phyloP scores from a whole-genome alignment of 2,113 vertebrate genomes.

The Oryzias woworae region DNA sequence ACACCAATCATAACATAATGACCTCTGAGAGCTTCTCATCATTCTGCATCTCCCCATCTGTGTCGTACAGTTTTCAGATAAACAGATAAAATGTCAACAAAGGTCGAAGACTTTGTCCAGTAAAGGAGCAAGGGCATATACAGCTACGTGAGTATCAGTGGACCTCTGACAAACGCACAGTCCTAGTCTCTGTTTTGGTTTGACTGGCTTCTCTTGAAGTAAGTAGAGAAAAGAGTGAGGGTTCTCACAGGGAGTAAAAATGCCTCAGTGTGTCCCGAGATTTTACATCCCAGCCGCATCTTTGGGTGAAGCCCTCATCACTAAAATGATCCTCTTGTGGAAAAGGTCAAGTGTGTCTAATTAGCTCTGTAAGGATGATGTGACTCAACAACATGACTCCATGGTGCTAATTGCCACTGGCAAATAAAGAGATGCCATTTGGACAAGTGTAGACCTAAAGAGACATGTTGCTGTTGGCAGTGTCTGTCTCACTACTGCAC shows the following conservation, averaged over 20 bases:
- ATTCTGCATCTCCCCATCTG: no score
- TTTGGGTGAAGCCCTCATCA: conserved; percentile 15
- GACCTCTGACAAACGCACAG: no score
- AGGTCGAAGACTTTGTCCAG: no score
- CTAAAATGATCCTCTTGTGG: conserved; percentile 41
- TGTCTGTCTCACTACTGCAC: conserved; percentile 27
- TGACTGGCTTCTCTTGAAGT: neutral
- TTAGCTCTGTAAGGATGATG: conserved; percentile 51
- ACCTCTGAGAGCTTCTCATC: no score
- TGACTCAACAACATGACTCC: conserved; percentile 45
- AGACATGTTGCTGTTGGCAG: conserved; percentile 54
- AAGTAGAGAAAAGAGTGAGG: neutral
- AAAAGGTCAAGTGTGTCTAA: conserved; percentile 68
- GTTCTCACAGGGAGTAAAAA: neutral
- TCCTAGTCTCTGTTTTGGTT: no score
- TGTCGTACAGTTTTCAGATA: no score
- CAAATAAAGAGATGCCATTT: conserved; percentile 64
- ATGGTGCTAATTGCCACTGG: conserved; percentile 57
- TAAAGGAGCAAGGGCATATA: no score
- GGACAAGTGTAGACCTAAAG: conserved; percentile 56
- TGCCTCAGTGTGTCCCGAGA: neutral
- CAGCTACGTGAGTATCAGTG: no score
- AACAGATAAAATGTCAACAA: no score
- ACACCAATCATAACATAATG: no score
- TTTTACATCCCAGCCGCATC: conserved; percentile 2